phyloP scores from a whole-genome alignment of 2,888 invertebrate species.

The Dimorphilus gyrociliatus region DNA sequence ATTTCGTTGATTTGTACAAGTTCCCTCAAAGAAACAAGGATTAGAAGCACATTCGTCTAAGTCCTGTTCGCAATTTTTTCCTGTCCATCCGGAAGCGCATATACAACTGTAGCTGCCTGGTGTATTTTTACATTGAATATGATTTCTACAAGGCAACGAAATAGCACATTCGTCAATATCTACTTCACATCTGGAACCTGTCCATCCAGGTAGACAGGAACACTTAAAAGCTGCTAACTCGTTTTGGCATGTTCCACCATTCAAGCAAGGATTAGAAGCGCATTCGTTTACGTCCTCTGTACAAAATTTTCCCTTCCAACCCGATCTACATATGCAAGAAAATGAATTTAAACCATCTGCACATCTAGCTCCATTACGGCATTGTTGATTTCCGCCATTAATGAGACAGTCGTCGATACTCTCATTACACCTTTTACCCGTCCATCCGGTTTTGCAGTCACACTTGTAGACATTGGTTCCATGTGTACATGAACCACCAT shows the following conservation, averaged over 20 bases:
- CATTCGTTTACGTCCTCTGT: slow-evolving; percentile 68
- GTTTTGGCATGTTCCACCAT: slow-evolving; percentile 15
- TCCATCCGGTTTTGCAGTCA: slow-evolving; percentile 3
- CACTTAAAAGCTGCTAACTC: slow-evolving; percentile 11
- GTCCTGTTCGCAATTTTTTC: slow-evolving; percentile 8
- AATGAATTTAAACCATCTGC: neutral
- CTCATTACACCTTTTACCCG: neutral
- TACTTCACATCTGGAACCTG: slow-evolving; percentile 7
- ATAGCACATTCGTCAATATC: slow-evolving; percentile 19
- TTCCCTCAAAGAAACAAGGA: slow-evolving; percentile 15
- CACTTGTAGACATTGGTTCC: slow-evolving; percentile 4
- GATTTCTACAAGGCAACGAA: slow-evolving; percentile 10
- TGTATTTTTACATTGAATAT: slow-evolving; percentile 11
- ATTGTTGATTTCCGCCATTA: too few relatives aligned
- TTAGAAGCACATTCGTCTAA: slow-evolving; percentile 11
- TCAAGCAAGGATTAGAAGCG: slow-evolving; percentile 11
- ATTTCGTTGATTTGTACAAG: slow-evolving; percentile 7
- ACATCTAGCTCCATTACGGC: neutral
- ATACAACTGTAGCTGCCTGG: slow-evolving; percentile 13
- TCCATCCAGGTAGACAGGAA: slow-evolving; percentile 12
- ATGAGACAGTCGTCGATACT: too few relatives aligned
- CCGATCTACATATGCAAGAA: slow-evolving; percentile 12
- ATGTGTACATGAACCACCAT: slow-evolving; percentile 8
- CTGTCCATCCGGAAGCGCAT: slow-evolving; percentile 9
- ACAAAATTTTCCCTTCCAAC: slow-evolving; percentile 18